A percentile compares a stretch with the other conserved stretches of the same genome.
These are phyloP conservation scores for Drosophila parthenogenetica DNA, from an alignment of 2,888 invertebrate species.

Conservation along the genomic window DNA sequence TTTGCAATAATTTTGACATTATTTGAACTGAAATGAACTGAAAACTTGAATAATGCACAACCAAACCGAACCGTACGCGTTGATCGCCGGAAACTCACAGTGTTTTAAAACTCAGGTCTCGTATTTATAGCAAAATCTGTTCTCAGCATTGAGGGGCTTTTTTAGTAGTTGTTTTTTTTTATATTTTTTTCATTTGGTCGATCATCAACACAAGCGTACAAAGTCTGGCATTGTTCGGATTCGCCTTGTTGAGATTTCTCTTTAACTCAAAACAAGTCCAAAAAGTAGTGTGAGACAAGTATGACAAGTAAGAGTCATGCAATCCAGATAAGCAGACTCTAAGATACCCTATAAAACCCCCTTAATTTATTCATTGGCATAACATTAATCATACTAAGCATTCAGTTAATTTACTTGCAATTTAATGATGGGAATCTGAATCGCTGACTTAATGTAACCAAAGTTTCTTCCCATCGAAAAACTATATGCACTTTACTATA, in stretches of 20 bases:
- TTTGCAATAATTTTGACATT: slow-evolving; percentile 68
- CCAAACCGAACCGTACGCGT: slow-evolving; percentile 29
- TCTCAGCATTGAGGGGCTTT: slow-evolving; percentile 46
- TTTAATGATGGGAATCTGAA: neutral
- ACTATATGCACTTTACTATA: neutral
- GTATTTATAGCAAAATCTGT: slow-evolving; percentile 66
- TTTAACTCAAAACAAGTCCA: slow-evolving; percentile 64
- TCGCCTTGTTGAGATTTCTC: slow-evolving; percentile 61
- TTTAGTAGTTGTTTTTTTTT: slow-evolving; percentile 37
- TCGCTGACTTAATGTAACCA: neutral
- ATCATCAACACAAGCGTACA: slow-evolving; percentile 54
- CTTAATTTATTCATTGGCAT: neutral
- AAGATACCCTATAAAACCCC: slow-evolving; percentile 37
- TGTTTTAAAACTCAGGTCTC: slow-evolving; percentile 44
- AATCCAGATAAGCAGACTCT: slow-evolving; percentile 12
- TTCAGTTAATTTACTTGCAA: neutral
- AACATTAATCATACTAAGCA: slow-evolving; percentile 2
- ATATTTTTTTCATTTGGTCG: slow-evolving; percentile 40
- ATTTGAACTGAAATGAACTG: slow-evolving; percentile 8
- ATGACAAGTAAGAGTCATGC: slow-evolving; percentile 23
- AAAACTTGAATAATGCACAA: slow-evolving; percentile 26
- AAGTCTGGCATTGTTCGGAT: slow-evolving; percentile 62
- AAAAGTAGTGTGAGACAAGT: slow-evolving; percentile 52
- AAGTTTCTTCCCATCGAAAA: neutral
- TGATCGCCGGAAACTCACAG: slow-evolving; percentile 57